Conservation (phyloP, 2,113 vertebrate genomes). For the Pomatorhinus ruficollis region DNA sequence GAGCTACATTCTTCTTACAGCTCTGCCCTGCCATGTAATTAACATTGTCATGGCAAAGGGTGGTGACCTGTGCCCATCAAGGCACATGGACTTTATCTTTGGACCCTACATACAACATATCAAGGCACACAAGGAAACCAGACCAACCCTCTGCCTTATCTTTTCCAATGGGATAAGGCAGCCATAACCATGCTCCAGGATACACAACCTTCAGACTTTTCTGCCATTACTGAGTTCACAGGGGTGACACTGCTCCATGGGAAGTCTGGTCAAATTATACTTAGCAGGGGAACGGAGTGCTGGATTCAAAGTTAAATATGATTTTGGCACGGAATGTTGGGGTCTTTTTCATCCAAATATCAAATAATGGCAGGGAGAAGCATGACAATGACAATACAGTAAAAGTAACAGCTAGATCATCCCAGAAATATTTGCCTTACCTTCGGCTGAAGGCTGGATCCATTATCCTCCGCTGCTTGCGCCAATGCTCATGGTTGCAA, state of each 20-base stretch:
- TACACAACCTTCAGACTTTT: not conserved
- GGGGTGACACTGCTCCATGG: not conserved
- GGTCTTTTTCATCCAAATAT: not conserved
- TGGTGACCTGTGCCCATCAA: not conserved
- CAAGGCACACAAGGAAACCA: not conserved
- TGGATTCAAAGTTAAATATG: not conserved
- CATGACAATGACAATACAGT: not conserved
- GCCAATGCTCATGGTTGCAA: conserved; percentile 83
- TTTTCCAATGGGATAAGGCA: not conserved
- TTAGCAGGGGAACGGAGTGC: not conserved
- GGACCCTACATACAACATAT: not conserved
- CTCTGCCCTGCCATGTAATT: not conserved
- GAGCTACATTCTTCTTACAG: not conserved
- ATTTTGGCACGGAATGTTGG: not conserved
- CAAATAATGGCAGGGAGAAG: not conserved
- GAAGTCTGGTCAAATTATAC: not conserved
- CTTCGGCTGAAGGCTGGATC: conserved; percentile 87
- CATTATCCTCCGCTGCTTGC: conserved; percentile 87
- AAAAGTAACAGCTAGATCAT: not conserved
- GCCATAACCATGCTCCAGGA: not conserved
- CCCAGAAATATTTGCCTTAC: conserved; percentile 65
- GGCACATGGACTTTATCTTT: not conserved
- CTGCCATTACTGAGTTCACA: not conserved
- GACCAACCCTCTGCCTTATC: not conserved
- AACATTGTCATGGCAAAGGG: not conserved